Evolutionary conservation across 1,140 invertebrate species (phyloP).

Genomic region (Leguminivora glycinivorella): DNA sequence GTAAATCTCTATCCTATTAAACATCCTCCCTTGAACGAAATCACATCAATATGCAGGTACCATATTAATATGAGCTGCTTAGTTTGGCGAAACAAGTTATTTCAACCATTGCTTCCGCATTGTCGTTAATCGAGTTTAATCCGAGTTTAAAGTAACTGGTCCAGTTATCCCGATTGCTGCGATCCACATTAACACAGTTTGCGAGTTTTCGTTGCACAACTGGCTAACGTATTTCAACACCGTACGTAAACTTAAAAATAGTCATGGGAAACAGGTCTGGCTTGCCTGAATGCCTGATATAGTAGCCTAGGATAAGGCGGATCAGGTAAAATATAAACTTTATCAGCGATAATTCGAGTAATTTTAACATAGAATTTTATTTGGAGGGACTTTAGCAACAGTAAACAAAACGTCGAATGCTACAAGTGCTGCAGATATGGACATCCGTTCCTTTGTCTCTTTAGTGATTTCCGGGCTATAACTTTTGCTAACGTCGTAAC

Average conservation of each 20-base stretch:
- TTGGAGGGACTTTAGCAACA: too few relatives aligned
- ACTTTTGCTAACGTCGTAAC: background rate
- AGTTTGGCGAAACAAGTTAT: too few relatives aligned
- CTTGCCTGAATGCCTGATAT: background rate
- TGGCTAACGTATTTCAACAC: slow-evolving; percentile 10
- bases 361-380: too few relatives aligned
- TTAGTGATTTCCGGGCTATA: background rate
- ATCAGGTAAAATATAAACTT: background rate
- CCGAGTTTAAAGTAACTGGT: background rate
- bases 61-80: too few relatives aligned
- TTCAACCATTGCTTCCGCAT: background rate
- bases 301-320: background rate
- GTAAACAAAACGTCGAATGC: too few relatives aligned
- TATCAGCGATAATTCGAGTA: too few relatives aligned
- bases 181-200: slow-evolving; percentile 24
- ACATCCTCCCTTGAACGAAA: too few relatives aligned
- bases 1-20: too few relatives aligned
- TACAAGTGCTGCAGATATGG: background rate
- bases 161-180: slow-evolving; percentile 1
- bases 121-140: slow-evolving; percentile 9
- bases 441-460: background rate
- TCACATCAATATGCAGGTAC: too few relatives aligned
- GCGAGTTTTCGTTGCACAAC: slow-evolving; percentile 22
- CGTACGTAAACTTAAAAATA: slow-evolving; percentile 22
- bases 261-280: background rate